Percentiles rank a stretch among this genome's conserved stretches.
These are phyloP conservation scores for Oplegnathus fasciatus DNA, from an alignment of 2,113 vertebrate genomes.

Conservation along the genomic window DNA sequence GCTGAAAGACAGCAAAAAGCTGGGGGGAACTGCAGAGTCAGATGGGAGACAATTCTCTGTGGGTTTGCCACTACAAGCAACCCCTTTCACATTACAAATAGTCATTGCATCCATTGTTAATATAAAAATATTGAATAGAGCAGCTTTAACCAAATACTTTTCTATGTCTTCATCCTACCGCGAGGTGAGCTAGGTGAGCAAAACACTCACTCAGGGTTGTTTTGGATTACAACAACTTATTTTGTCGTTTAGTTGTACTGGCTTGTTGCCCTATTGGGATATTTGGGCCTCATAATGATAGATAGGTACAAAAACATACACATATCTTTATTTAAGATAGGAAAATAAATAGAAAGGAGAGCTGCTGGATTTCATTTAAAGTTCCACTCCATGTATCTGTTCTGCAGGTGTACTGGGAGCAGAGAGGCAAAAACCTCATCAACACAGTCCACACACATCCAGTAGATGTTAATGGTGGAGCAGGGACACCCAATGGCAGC, in stretches of 20 bases:
- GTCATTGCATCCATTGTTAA: neutral
- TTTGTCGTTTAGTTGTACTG: neutral
- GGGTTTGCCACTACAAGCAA: neutral
- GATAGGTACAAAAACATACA: neutral
- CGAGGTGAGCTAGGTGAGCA: neutral
- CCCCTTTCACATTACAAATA: neutral
- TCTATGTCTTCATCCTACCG: neutral
- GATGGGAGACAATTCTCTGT: neutral
- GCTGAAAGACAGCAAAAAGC: neutral
- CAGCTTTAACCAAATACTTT: neutral
- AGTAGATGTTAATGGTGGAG: constrained; percentile 65
- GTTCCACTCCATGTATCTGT: constrained; percentile 43
- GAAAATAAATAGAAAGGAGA: constrained; percentile 31
- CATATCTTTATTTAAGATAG: neutral
- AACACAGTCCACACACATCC: neutral
- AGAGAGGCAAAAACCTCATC: constrained; percentile 24
- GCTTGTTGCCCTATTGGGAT: neutral
- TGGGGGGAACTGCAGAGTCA: neutral
- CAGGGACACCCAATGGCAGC: constrained; percentile 70
- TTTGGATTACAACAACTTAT: neutral
- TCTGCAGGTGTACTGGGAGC: constrained; percentile 4
- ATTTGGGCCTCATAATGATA: neutral
- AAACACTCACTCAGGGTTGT: neutral
- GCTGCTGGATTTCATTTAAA: constrained; percentile 31
- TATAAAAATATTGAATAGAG: neutral